phyloP scores from a whole-genome alignment of 1,140 invertebrate genomes.

The Drusus annulatus region DNA sequence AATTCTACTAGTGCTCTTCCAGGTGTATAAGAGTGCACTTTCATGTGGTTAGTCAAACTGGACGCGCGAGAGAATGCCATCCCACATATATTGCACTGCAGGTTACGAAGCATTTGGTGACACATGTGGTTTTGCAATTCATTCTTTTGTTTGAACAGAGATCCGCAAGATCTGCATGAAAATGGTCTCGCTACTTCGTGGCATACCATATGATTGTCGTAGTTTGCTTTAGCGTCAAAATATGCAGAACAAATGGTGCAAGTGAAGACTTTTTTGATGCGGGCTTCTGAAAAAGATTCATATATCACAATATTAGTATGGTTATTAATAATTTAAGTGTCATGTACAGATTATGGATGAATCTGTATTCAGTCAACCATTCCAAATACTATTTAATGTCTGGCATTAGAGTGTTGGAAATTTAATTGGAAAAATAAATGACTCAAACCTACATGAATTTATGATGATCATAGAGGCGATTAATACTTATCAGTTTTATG shows the following conservation, averaged over 20 bases:
- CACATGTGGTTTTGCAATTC: conserved; percentile 48
- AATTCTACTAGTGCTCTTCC: conserved; percentile 65
- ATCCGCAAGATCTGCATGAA: conserved; percentile 46
- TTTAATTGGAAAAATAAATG: too few species aligned
- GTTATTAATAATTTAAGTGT: too few species aligned
- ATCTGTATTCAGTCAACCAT: too few species aligned
- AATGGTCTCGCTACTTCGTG: conserved; percentile 60
- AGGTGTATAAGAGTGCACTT: conserved; percentile 69
- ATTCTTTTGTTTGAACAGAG: conserved; percentile 41
- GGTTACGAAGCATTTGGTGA: conserved; percentile 5
- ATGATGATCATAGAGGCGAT: too few species aligned
- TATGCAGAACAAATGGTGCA: conserved; percentile 64
- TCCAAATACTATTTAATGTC: too few species aligned
- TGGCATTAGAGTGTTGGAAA: too few species aligned
- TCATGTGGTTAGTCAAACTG: conserved; percentile 71
- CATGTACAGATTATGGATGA: too few species aligned
- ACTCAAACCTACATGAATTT: too few species aligned
- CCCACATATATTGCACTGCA: conserved; percentile 66
- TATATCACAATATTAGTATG: too few species aligned
- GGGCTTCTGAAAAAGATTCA: conserved; percentile 26
- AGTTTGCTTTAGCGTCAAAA: conserved; percentile 66
- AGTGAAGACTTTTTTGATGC: conserved; percentile 37
- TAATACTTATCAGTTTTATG: too few species aligned
- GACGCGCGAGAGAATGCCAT: conserved; percentile 70
- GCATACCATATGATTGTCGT: conserved; percentile 67